phyloP scores from a whole-genome alignment of 2,888 invertebrate genomes.

The Dryococelus australis region DNA sequence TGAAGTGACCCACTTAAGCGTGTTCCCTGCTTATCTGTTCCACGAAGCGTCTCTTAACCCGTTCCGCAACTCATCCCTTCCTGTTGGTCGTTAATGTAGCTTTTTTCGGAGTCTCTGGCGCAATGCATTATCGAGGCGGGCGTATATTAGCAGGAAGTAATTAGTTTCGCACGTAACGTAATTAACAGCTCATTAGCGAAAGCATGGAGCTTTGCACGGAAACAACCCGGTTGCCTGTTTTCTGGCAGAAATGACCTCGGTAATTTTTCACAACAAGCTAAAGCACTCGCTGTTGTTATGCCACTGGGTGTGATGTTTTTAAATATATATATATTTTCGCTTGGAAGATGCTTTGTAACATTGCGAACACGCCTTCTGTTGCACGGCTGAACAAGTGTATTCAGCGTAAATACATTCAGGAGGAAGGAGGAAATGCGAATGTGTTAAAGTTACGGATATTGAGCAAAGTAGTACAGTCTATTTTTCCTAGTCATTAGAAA shows the following conservation, averaged over 20 bases:
- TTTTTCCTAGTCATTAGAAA: too few relatives aligned
- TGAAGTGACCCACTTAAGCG: too few relatives aligned
- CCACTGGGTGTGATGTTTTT: neutral
- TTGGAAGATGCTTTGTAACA: neutral
- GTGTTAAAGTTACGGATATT: too few relatives aligned
- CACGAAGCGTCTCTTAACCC: neutral
- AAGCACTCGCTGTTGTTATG: neutral
- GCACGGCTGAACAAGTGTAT: neutral
- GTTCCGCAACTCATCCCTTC: neutral
- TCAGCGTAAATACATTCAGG: too few relatives aligned
- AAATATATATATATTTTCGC: neutral
- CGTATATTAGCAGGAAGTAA: slow-evolving; percentile 9
- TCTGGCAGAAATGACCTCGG: neutral
- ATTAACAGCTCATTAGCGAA: slow-evolving; percentile 10
- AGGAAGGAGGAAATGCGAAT: too few relatives aligned
- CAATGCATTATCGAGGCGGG: slow-evolving; percentile 4
- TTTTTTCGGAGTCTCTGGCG: neutral
- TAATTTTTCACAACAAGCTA: neutral
- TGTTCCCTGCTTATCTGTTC: neutral
- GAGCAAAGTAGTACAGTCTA: too few relatives aligned
- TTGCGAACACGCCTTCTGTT: neutral
- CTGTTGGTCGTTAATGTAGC: neutral
- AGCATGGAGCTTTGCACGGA: neutral
- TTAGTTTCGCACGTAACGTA: neutral
- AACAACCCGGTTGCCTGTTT: neutral